Conservation (phyloP, 2,113 vertebrate genomes). For the Cyphomyrus discorhynchus region DNA sequence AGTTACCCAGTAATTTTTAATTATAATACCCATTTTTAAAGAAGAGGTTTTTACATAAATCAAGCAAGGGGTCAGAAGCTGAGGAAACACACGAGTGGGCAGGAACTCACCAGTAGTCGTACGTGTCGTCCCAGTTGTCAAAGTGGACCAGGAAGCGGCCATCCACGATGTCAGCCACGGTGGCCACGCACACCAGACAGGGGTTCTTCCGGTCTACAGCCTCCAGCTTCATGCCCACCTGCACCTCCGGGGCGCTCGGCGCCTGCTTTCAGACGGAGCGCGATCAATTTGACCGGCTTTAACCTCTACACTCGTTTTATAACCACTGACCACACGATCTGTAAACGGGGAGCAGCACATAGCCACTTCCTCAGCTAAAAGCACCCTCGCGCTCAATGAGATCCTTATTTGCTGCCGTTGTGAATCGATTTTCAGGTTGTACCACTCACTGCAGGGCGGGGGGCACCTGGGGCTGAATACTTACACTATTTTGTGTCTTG, state of each 20-base stretch:
- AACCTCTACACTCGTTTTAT: not conserved
- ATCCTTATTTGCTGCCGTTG: not conserved
- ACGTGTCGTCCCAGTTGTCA: constrained; percentile 70
- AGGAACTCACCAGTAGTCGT: constrained; percentile 65
- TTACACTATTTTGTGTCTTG: constrained; percentile 45
- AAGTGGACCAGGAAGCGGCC: constrained; percentile 64
- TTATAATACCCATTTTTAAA: not conserved
- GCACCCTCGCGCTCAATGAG: not conserved
- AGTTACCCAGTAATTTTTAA: not conserved
- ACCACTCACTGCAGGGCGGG: not conserved
- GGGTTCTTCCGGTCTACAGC: constrained; percentile 68
- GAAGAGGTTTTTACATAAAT: not conserved
- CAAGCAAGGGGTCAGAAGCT: not conserved
- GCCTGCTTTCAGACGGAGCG: constrained; percentile 26
- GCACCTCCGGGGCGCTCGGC: constrained; percentile 37
- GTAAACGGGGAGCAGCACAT: not conserved
- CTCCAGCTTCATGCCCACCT: constrained; percentile 64
- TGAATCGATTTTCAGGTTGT: not conserved
- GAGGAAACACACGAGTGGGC: too few species aligned
- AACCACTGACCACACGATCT: not conserved
- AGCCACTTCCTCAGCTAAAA: not conserved
- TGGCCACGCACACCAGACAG: constrained; percentile 62
- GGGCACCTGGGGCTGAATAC: constrained; percentile 2
- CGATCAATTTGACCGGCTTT: not conserved
- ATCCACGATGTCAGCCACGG: constrained; percentile 55